phyloP scores from a whole-genome alignment of 1,140 invertebrate genomes.

The Eriosoma lanigerum region DNA sequence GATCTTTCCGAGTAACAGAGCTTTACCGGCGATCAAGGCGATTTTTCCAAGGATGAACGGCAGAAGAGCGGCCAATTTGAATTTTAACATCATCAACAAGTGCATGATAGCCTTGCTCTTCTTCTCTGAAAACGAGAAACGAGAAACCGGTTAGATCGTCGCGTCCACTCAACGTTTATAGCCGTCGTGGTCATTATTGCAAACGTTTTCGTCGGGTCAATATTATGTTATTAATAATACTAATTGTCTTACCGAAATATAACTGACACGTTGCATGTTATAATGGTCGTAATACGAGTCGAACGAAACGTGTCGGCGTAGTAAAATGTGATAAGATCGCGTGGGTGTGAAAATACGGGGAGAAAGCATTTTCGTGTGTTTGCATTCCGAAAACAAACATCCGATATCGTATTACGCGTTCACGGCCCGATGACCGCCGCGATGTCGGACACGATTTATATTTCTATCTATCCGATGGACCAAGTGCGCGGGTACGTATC shows the following conservation, averaged over 20 bases:
- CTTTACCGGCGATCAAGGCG: constrained; percentile 80
- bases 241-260: too few relatives aligned
- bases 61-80: constrained; percentile 76
- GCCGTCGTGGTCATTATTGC: too few relatives aligned
- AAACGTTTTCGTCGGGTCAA: too few relatives aligned
- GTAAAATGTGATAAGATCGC: too few relatives aligned
- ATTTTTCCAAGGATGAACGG: constrained; percentile 76
- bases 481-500: neutral
- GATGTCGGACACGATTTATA: constrained; percentile 11
- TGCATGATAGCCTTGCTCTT: constrained; percentile 72
- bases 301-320: too few relatives aligned
- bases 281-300: too few relatives aligned
- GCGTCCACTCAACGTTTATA: neutral
- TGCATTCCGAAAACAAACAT: neutral
- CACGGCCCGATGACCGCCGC: constrained; percentile 34
- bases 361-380: neutral
- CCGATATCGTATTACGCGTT: constrained; percentile 40
- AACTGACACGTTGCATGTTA: too few relatives aligned
- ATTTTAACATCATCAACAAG: constrained; percentile 70
- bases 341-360: too few relatives aligned
- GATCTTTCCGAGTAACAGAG: constrained; percentile 78
- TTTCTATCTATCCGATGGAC: neutral
- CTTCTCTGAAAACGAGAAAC: constrained; percentile 63
- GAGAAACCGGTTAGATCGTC: neutral
- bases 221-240: too few relatives aligned